These are phyloP conservation scores for Sminthurides aquaticus DNA, from an alignment of 2,888 invertebrate species.

Conservation along the genomic window DNA sequence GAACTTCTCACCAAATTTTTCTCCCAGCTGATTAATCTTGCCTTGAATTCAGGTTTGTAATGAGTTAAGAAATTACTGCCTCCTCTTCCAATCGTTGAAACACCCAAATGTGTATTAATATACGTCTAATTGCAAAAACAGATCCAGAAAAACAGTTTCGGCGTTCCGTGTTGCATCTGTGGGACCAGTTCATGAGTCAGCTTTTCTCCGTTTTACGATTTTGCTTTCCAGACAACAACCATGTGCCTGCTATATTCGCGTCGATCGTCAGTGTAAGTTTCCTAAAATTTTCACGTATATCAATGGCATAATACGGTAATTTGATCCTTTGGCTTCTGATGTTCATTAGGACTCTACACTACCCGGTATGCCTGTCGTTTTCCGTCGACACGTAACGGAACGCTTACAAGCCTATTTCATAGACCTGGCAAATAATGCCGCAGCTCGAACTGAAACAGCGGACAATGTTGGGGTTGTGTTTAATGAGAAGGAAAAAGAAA, in stretches of 20 bases:
- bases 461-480: constrained; percentile 5
- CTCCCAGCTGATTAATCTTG: constrained; percentile 19
- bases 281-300: not conserved
- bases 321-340: too few species aligned
- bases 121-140: too few species aligned
- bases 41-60: constrained; percentile 20
- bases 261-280: constrained; percentile 29
- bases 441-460: not conserved
- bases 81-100: too few species aligned
- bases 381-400: constrained; percentile 11
- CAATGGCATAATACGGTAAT: not conserved
- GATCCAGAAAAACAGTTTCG: constrained; percentile 11
- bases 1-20: constrained; percentile 33
- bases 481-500: constrained; percentile 8
- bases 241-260: constrained; percentile 30
- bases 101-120: too few species aligned
- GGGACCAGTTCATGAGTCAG: constrained; percentile 25
- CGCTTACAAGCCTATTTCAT: constrained; percentile 20
- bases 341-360: constrained; percentile 28
- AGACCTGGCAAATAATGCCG: constrained; percentile 1
- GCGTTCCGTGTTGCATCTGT: constrained; percentile 11
- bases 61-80: too few species aligned
- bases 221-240: constrained; percentile 30
- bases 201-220: constrained; percentile 28
- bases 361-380: constrained; percentile 29